Percentiles rank a stretch among this genome's conserved stretches.
Conservation (phyloP, 2,113 vertebrate genomes). For the Nothobranchius kuhntae region DNA sequence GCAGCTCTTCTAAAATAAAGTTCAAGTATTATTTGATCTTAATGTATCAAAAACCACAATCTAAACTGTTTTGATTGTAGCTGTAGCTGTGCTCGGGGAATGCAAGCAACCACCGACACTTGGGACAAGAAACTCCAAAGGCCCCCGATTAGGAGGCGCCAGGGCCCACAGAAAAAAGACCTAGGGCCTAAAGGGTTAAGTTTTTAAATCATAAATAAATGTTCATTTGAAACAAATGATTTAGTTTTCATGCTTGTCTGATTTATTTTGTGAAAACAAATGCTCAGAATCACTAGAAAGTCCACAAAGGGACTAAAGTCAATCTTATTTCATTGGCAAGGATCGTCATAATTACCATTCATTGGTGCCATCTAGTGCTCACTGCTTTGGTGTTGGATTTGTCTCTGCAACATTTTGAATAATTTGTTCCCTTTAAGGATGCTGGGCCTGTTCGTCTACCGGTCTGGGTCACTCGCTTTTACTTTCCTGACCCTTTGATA, state of each 20-base stretch:
- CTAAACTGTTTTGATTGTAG: too few species aligned
- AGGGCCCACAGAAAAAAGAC: too few species aligned
- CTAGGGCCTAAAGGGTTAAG: too few species aligned
- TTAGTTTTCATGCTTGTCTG: not conserved
- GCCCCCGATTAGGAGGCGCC: too few species aligned
- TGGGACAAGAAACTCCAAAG: too few species aligned
- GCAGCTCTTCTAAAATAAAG: too few species aligned
- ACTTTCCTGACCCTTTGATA: conserved; percentile 52
- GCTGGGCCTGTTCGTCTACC: conserved; percentile 5
- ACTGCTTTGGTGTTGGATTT: conserved; percentile 16
- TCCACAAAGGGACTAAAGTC: too few species aligned
- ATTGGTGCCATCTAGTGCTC: conserved; percentile 81
- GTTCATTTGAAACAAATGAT: not conserved
- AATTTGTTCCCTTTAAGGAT: not conserved
- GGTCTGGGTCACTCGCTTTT: conserved; percentile 24
- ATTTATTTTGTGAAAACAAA: not conserved
- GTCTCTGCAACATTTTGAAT: not conserved
- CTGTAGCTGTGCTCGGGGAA: too few species aligned
- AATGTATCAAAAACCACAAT: too few species aligned
- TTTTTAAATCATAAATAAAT: too few species aligned
- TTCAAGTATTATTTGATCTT: too few species aligned
- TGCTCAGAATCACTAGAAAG: not conserved
- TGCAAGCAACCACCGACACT: too few species aligned
- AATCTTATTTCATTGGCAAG: not conserved
- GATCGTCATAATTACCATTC: conserved; percentile 62